phyloP scores from a whole-genome alignment of 2,113 vertebrate genomes.

The Neotoma lepida region DNA sequence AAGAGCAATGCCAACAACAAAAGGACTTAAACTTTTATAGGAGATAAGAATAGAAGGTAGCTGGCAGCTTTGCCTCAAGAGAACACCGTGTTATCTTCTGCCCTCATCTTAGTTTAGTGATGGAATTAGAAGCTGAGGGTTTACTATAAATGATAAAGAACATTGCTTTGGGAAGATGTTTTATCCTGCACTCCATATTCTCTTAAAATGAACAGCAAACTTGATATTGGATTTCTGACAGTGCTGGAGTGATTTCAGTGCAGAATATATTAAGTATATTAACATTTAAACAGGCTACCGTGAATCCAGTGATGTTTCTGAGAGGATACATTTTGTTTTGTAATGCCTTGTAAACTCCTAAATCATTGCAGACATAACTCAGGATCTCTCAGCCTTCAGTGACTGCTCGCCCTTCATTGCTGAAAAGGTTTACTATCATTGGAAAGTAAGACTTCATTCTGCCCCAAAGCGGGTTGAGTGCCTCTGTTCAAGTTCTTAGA shows the following conservation, averaged over 20 bases:
- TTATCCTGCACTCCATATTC: conserved; percentile 66
- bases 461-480: rapidly evolving
- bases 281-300: conserved; percentile 18
- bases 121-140: conserved; percentile 68
- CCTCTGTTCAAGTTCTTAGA: not conserved
- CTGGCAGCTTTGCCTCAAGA: conserved; percentile 50
- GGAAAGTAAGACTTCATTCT: not conserved
- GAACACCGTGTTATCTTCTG: conserved; percentile 53
- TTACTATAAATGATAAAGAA: conserved; percentile 64
- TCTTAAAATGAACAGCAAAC: conserved; percentile 54
- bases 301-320: not conserved
- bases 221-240: conserved; percentile 69
- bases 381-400: not conserved
- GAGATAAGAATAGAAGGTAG: conserved; percentile 71
- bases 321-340: not conserved
- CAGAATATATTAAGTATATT: conserved; percentile 55
- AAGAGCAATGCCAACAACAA: conserved; percentile 61
- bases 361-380: not conserved
- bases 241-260: conserved; percentile 15
- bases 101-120: conserved; percentile 62
- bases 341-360: not conserved
- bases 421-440: not conserved
- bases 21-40: conserved; percentile 63
- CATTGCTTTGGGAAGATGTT: conserved; percentile 62
- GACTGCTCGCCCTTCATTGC: not conserved